These are phyloP conservation scores for Andrena chrysosceles DNA, from an alignment of 2,888 invertebrate species.

Conservation along the genomic window DNA sequence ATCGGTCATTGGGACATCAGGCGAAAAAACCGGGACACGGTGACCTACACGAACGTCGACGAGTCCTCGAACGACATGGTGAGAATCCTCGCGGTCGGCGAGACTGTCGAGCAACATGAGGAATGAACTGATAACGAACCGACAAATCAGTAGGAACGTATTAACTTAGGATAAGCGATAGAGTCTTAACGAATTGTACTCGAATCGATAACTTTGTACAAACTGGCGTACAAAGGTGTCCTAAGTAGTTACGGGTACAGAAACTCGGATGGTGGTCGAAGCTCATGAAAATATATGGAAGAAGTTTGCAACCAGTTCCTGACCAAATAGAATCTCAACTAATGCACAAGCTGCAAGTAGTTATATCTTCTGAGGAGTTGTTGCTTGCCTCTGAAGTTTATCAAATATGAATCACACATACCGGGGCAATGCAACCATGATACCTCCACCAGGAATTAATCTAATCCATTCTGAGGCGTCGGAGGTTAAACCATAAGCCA, in stretches of 20 bases:
- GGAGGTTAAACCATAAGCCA: background rate
- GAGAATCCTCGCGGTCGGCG: conserved; percentile 79
- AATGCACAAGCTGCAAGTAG: background rate
- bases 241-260: background rate
- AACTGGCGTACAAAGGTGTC: background rate
- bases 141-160: conserved; percentile 24
- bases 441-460: conserved; percentile 18
- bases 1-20: conserved; percentile 77
- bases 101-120: conserved; percentile 74
- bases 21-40: conserved; percentile 78
- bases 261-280: background rate
- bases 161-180: conserved; percentile 35
- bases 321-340: background rate
- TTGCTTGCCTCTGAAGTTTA: background rate
- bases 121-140: conserved; percentile 63
- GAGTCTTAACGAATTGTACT: background rate
- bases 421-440: background rate
- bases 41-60: conserved; percentile 82
- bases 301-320: too few relatives aligned
- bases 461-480: conserved; percentile 38
- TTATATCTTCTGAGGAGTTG: background rate
- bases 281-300: background rate
- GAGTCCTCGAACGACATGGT: conserved; percentile 82
- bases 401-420: background rate
- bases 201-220: background rate